Percentiles rank a stretch among this genome's conserved stretches.
phyloP scores from a whole-genome alignment of 2,888 invertebrate species.

The Andrena dorsata region DNA sequence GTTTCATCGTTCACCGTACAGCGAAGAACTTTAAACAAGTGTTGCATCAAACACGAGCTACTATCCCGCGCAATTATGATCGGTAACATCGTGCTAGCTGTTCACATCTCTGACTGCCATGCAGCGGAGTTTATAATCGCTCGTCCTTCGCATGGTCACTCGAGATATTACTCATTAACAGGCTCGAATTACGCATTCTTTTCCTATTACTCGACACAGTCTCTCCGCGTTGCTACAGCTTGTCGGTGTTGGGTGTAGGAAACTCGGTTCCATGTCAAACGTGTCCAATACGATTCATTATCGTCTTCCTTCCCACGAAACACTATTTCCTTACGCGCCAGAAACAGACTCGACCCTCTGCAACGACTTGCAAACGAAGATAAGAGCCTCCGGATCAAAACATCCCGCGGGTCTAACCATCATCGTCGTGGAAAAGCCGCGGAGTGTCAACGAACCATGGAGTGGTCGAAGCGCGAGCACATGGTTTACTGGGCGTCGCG shows the following conservation, averaged over 20 bases:
- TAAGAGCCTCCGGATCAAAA: slow-evolving; percentile 4
- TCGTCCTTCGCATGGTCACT: slow-evolving; percentile 42
- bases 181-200: slow-evolving; percentile 54
- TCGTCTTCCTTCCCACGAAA: background rate
- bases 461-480: slow-evolving; percentile 9
- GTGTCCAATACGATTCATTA: background rate
- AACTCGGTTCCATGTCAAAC: background rate
- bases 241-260: background rate
- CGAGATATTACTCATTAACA: slow-evolving; percentile 39
- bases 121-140: slow-evolving; percentile 18
- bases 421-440: background rate
- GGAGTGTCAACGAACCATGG: slow-evolving; percentile 23
- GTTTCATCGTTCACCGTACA: slow-evolving; percentile 31
- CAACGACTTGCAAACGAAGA: background rate
- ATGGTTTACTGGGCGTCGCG: background rate
- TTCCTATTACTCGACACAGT: slow-evolving; percentile 8
- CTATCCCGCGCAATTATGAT: background rate
- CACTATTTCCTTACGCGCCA: background rate
- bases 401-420: slow-evolving; percentile 1
- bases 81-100: slow-evolving; percentile 6
- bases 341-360: background rate
- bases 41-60: background rate
- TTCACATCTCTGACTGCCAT: background rate
- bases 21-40: background rate
- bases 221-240: background rate